phyloP scores from a whole-genome alignment of 2,113 vertebrate species.

The Thryonomys swinderianus region DNA sequence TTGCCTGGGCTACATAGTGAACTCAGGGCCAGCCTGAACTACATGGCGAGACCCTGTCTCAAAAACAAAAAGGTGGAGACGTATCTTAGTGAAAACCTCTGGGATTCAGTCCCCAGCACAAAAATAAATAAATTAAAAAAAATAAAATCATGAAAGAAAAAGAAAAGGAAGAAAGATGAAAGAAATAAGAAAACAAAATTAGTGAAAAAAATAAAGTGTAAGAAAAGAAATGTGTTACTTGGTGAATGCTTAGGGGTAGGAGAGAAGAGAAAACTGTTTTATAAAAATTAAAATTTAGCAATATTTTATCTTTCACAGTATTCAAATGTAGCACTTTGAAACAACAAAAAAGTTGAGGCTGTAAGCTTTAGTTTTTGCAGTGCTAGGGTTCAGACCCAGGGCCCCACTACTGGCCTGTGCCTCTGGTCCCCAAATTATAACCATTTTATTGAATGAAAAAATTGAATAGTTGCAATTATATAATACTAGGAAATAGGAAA shows the following conservation, averaged over 20 bases:
- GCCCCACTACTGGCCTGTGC: not conserved
- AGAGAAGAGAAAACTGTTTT: not conserved
- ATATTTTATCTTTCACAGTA: constrained; percentile 6
- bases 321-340: constrained; percentile 2
- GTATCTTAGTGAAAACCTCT: not conserved
- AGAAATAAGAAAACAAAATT: constrained; percentile 33
- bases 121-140: not conserved
- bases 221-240: constrained; percentile 10
- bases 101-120: too few species aligned
- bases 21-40: too few species aligned
- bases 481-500: constrained; percentile 16
- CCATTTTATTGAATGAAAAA: constrained; percentile 13
- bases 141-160: too few species aligned
- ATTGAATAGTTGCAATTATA: constrained; percentile 6
- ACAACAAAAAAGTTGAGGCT: not conserved
- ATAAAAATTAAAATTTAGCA: not conserved
- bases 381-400: not conserved
- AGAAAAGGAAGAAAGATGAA: not conserved
- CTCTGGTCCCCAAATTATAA: not conserved
- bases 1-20: too few species aligned
- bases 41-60: too few species aligned
- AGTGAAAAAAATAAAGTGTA: constrained; percentile 39
- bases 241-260: not conserved
- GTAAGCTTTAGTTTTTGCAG: not conserved
- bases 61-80: not conserved